Base-by-base conservation (phyloP, 92 coral and sea anemone species). In the Anthopleura xanthogrammica region DNA sequence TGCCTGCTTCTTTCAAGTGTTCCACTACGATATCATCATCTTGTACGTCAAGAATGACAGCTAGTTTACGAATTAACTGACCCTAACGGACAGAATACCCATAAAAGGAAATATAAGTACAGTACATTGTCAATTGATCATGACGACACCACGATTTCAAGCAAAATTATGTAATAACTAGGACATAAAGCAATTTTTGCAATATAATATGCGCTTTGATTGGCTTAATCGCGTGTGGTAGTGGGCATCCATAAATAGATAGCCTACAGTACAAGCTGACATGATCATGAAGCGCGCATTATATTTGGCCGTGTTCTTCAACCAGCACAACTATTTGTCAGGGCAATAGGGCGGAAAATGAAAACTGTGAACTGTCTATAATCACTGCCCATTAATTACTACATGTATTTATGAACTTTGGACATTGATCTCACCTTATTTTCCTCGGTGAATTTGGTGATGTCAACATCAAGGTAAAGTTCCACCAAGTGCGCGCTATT, bases 61-160 rank as follows among this genome's bases (percentile, higher is more conserved):
- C 99, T 42, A 96, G 92, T 74, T 96, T 96, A 80, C 99, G 96
- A 79, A 96, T 93, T 13, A 96, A 91, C 91, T 96, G 99, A 79
- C 91, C 93, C 98, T 95, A 82, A 17, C 54, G 24, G 5, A 29
- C 13, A 68, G 1, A 76, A 40, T 23, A 58, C 13, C 13, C 52
- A 60, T 20, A 6, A 23, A 77, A 16, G 29, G 41, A 13, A 12
- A 52, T 19, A 29, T 29, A 10, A 46, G 55, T 80, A 17, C 64
- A 19, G 13, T 19, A 46, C 70, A 29, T 29, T 29, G 36, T 29
- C 36, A 62, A 7, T n/a, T 54, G 16, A 54, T 54, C 0, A 54
- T 13, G 1, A 54, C 0, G 2, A 54, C 0, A 12, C 58, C 58
- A 54, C 7, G 50, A 46, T 5, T 5, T 3, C 50, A 46, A 46